Evolutionary conservation across 1,140 invertebrate species (phyloP), one percentile per base, ranked within the genome.

Genomic region (Lethrus apterus): DNA sequence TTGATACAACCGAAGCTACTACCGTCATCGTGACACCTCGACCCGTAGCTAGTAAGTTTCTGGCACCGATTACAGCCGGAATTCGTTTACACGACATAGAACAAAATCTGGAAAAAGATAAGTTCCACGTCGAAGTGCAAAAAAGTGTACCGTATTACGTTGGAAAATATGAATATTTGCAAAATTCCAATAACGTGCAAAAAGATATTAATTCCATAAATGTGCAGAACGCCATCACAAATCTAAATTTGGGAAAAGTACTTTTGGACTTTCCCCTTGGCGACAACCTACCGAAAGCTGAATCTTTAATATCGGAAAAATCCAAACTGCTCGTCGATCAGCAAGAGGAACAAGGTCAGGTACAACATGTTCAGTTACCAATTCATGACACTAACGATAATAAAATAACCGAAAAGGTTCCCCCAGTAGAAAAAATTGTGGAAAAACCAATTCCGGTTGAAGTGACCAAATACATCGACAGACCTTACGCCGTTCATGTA

Each of bases 81-180:
- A 50, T 75, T 15, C 65, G 70, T 52, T 51, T 75, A 19, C 54
- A 72, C 32, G 61, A 54, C 23, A 62, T 63, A 2, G 42, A 54
- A 9, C 60, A 57, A 41, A 60, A 51, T 31, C 63, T 63, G 3
- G 40, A 52, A 9, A 59, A 57, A 41, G 68, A 68, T 21, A 71
- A 67, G 36, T 74, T 72, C 11, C 59, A 70, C 29, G 72, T 79
- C 0, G 75, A 78, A 65, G 63, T 79, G 15, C 75, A 78, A 54
- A 69, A 78, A 57, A 78, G 75, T 2, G 63, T 79, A 15, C 73
- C 73, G 4, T 57, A 71, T 41, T 66, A 66, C 47, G 49, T 66
- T 23, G 64, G 64, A 2, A 65, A 72, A 42, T 71, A 69, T 19
- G 68, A 74, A 44, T 75, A 71, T 54, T 60, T 70, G 30, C 66